These are phyloP conservation scores for Maniola hyperantus DNA, from an alignment of 2,888 invertebrate genomes.

Conservation along the genomic window DNA sequence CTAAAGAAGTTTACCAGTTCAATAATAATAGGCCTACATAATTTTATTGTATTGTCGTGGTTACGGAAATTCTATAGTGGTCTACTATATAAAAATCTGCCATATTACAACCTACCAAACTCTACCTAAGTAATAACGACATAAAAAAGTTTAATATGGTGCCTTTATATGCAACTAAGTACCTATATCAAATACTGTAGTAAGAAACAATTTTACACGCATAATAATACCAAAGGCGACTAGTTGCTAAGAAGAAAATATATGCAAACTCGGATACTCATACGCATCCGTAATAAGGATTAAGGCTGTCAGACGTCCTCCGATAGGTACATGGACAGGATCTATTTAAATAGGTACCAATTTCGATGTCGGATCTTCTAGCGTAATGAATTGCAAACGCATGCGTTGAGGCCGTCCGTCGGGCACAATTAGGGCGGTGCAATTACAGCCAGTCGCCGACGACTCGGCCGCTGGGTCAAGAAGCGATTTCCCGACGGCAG, in stretches of 20 bases:
- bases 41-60: no score
- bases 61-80: no score
- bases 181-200: neutral
- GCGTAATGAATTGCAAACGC: conserved; percentile 72
- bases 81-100: no score
- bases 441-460: conserved; percentile 69
- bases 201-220: no score
- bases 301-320: neutral
- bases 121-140: no score
- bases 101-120: no score
- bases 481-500: conserved; percentile 71
- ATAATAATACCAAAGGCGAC: no score
- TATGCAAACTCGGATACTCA: neutral
- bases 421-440: conserved; percentile 76
- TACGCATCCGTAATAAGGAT: neutral
- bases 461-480: conserved; percentile 76
- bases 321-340: conserved; percentile 55
- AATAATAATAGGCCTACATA: no score
- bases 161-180: neutral
- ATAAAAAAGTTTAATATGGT: no score
- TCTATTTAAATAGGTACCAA: conserved; percentile 74
- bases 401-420: conserved; percentile 54
- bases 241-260: neutral
- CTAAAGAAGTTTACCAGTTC: no score
- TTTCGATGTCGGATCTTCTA: conserved; percentile 63